Evolutionary conservation across 2,888 invertebrate species (phyloP), one percentile per base, ranked within the genome.

Genomic region (Aspidiotus rigidus): DNA sequence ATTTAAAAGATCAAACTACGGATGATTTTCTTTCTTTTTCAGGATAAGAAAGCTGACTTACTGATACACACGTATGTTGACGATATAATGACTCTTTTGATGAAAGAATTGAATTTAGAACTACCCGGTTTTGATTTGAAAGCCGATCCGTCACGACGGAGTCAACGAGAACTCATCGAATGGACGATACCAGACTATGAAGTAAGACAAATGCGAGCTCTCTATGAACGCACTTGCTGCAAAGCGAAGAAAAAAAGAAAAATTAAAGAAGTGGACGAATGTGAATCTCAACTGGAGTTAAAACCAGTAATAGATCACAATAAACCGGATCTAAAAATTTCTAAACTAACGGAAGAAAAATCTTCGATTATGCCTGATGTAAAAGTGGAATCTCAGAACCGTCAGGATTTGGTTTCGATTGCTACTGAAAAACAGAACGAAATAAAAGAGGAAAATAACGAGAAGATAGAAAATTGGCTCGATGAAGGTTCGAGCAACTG

Each of bases 11-110:
- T 28, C 28, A 28, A 28, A 28, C 28, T 28, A 28, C 5, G 2
- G 28, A 28, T 28, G 28, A 28, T 28, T 28, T 28, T 28, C 28
- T 72, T 72, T 72, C n/a, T 71, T 72, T 82, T 83, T 57, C 76
- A 92, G 91, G 93, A 96, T 77, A 90, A 90, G 77, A 91, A 93
- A 80, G 90, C 94, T 39, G 89, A 94, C 78, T 79, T 97, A 71
- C 83, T 90, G 62, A 93, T 97, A 73, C 88, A 93, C 76, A 85
- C 88, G 15, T 95, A 92, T 79, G 91, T 95, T 0, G 96, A 97
- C 78, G 85, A 86, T 69, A 84, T 96, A 62, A 80, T 94, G 75
- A 81, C 81, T 70, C 85, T 84, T 76, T 81, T 94, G 0, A 87
- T 90, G 83, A 84, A 87, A 75, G 82, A 85, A 71, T 80, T 96